Evolutionary conservation across 2,113 vertebrate species (phyloP).

Genomic region (Colistium nudipinnis): DNA sequence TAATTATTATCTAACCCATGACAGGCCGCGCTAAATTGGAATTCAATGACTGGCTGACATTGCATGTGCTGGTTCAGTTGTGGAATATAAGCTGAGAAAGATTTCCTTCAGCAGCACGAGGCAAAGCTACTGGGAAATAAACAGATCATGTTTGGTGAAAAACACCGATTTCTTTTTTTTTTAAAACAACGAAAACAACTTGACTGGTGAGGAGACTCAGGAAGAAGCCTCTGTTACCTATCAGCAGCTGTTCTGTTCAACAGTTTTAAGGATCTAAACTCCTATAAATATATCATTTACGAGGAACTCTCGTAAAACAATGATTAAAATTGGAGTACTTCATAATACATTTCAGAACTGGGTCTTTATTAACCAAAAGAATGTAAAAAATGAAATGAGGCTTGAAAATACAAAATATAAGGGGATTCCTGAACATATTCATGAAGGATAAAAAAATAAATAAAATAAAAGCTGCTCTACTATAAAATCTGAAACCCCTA

Average conservation of each 20-base stretch:
- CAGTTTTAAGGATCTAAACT: no score
- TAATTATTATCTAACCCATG: constrained; percentile 61
- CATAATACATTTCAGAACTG: no score
- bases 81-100: constrained; percentile 59
- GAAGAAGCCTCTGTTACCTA: constrained; percentile 19
- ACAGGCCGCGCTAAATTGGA: constrained; percentile 62
- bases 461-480: no score
- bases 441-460: no score
- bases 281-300: no score
- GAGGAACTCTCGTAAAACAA: no score
- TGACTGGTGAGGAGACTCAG: constrained; percentile 11
- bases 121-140: constrained; percentile 15
- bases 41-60: constrained; percentile 65
- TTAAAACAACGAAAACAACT: constrained; percentile 16
- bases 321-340: no score
- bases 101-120: constrained; percentile 42
- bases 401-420: no score
- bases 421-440: no score
- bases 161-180: constrained; percentile 26
- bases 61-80: constrained; percentile 65
- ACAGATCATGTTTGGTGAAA: constrained; percentile 7
- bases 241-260: neutral
- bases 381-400: no score
- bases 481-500: no score
- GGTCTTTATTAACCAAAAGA: no score